Base-by-base conservation (phyloP, 1,140 invertebrate genomes). In the Pseudachorutes palmiensis region DNA sequence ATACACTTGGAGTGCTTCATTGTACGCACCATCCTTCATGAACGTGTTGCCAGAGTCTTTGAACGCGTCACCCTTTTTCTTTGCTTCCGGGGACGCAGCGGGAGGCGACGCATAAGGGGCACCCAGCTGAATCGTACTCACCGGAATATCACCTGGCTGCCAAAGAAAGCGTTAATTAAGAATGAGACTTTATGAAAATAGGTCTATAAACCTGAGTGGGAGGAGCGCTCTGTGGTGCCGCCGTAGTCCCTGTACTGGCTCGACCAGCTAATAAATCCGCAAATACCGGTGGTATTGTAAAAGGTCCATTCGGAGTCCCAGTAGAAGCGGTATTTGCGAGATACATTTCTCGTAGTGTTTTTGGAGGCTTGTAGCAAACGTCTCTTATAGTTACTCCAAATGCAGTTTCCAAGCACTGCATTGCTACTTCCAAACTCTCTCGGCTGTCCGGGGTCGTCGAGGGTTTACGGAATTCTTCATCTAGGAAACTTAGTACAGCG, bases 41-140 rank as follows among this genome's bases (percentile, higher is more conserved):
- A 88, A 80, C 62, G 86, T 82, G 80, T 97, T 97, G 59, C 93
- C 94, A 79, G 88, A 84, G 72, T 86, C 87, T 77, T 94, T 93
- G 0, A 89, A 79, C 48, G 77, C 79, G 78, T 93, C 90, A 1
- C 89, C 91, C 75, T 87, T 79, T 2, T 77, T 78, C 75, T 84
- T 82, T 3, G 80, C 80, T 70, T 87, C 83, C 1, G 81, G 75
- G 48, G 78, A 80, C 36, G 79, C 77, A 71, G 78, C 73, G 2
- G 68, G 32, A 30, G 68, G 68, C 26, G 24, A 28, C 1, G 22
- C 5, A 30, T 69, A 69, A 14, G 29, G 9, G 12, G 12, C 51
- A 55, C 51, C 51, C 9, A 55, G 12, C 14, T 55, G 12, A 22
- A n/a, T 24, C 63, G 12, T 22, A 55, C 51, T 22, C 9, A 55